phyloP scores from a whole-genome alignment of 1,140 invertebrate genomes.

The Drepana arcuata region DNA sequence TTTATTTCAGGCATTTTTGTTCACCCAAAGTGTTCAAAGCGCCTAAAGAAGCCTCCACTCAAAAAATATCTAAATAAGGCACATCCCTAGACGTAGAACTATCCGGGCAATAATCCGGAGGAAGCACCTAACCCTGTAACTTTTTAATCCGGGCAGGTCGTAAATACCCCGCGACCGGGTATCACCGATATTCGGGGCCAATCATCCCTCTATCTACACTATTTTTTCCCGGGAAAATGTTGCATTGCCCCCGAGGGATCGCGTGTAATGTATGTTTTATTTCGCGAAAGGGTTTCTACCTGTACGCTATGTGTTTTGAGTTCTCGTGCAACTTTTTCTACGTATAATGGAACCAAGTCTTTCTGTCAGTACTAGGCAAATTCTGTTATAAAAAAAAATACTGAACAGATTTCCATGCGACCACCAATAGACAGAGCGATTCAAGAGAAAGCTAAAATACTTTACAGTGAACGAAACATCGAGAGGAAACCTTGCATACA shows the following conservation, averaged over 20 bases:
- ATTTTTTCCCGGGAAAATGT: slow-evolving; percentile 47
- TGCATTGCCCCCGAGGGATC: slow-evolving; percentile 19
- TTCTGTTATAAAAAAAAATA: no score
- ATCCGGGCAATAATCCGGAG: slow-evolving; percentile 17
- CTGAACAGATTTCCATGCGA: no score
- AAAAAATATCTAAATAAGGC: background rate
- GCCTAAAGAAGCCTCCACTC: background rate
- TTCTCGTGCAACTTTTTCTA: no score
- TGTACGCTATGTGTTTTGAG: no score
- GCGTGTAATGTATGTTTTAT: slow-evolving; percentile 35
- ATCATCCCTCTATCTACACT: slow-evolving; percentile 51
- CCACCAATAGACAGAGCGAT: no score
- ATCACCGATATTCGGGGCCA: slow-evolving; percentile 50
- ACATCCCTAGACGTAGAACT: slow-evolving; percentile 1
- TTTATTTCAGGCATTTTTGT: no score
- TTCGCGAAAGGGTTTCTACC: no score
- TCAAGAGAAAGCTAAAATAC: no score
- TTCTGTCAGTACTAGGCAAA: no score
- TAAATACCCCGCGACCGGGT: slow-evolving; percentile 37
- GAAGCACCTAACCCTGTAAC: slow-evolving; percentile 33
- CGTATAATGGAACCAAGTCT: no score
- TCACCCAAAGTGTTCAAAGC: background rate
- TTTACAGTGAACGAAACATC: no score
- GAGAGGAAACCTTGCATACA: no score
- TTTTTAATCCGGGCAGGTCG: slow-evolving; percentile 45